Percentiles rank a stretch among this genome's conserved stretches.
phyloP scores from a whole-genome alignment of 2,113 vertebrate genomes.

The Xenopus laevis region DNA sequence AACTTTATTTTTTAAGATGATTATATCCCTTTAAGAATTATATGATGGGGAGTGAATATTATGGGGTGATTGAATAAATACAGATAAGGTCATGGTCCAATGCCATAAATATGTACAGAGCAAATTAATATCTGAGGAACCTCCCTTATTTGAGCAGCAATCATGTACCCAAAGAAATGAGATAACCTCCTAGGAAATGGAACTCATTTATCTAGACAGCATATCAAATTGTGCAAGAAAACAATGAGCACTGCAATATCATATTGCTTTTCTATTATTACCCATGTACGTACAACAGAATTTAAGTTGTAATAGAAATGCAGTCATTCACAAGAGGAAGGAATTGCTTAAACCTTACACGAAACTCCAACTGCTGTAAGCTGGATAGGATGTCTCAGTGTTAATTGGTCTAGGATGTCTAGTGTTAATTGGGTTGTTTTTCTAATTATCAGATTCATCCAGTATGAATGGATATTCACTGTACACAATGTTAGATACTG shows the following conservation, averaged over 20 bases:
- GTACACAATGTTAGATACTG: too few species aligned
- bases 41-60: constrained; percentile 6
- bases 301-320: constrained; percentile 4
- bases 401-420: too few species aligned
- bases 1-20: neutral
- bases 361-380: too few species aligned
- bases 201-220: constrained; percentile 14
- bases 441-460: too few species aligned
- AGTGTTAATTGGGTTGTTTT: too few species aligned
- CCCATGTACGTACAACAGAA: neutral
- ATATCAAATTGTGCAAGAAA: constrained; percentile 15
- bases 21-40: neutral
- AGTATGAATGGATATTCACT: too few species aligned
- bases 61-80: constrained; percentile 6
- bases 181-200: constrained; percentile 26
- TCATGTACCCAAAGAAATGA: constrained; percentile 24
- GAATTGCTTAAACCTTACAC: too few species aligned
- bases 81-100: constrained; percentile 28
- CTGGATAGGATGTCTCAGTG: too few species aligned
- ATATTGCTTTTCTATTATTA: neutral
- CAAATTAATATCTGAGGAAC: constrained; percentile 28
- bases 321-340: too few species aligned
- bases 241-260: constrained; percentile 3
- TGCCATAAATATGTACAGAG: constrained; percentile 38
- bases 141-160: constrained; percentile 42